Conservation (phyloP, 2,888 invertebrate genomes). For the Agriotes lineatus region DNA sequence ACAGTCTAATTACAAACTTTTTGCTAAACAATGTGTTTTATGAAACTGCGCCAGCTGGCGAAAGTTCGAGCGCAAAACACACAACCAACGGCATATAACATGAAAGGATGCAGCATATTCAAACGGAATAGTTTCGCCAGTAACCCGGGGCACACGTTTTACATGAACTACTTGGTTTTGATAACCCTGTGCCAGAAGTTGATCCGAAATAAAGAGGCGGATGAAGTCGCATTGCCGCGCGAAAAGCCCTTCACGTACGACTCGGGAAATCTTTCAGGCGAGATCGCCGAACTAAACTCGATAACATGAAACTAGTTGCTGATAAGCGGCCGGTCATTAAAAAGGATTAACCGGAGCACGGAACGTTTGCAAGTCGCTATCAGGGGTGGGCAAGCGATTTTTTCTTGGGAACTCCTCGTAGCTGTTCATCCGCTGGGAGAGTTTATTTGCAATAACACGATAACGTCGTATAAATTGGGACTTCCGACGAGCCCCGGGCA, state of each 20-base stretch:
- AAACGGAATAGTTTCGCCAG: conserved; percentile 40
- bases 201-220: conserved; percentile 16
- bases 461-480: conserved; percentile 18
- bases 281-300: neutral
- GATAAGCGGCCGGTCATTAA: neutral
- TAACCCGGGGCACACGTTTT: conserved; percentile 33
- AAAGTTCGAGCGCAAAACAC: conserved; percentile 38
- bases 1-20: conserved; percentile 33
- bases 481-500: conserved; percentile 20
- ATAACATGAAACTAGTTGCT: neutral
- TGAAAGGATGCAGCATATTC: conserved; percentile 42
- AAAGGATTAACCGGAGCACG: too few species aligned
- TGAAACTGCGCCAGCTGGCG: conserved; percentile 36
- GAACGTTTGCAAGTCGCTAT: too few species aligned
- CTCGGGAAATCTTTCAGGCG: too few species aligned
- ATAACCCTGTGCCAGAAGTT: conserved; percentile 25
- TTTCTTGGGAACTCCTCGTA: neutral
- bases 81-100: conserved; percentile 39
- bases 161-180: conserved; percentile 26
- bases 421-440: conserved; percentile 13
- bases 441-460: conserved; percentile 15
- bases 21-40: conserved; percentile 35
- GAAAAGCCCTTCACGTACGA: too few species aligned
- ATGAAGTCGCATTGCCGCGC: neutral
- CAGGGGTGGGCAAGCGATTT: neutral